Conservation (phyloP, 2,797 vertebrate genomes). For the Coregonus sp. region DNA sequence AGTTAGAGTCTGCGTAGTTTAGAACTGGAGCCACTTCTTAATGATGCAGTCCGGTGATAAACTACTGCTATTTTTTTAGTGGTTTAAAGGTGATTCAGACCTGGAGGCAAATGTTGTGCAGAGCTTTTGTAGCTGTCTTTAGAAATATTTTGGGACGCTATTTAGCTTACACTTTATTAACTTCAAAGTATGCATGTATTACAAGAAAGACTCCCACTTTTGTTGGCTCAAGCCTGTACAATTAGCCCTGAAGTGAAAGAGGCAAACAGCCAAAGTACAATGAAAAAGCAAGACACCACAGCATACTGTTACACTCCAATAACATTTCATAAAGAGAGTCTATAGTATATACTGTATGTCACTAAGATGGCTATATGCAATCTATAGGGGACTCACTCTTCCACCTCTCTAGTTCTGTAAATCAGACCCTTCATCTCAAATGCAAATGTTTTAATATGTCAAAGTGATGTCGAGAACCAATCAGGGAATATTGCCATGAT, state of each 20-base stretch:
- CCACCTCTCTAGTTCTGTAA: constrained; percentile 35
- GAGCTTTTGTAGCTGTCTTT: constrained; percentile 37
- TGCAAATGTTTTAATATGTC: constrained; percentile 73
- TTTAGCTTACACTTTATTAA: constrained; percentile 35
- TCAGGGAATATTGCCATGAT: constrained; percentile 72
- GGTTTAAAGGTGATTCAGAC: constrained; percentile 28
- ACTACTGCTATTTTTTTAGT: constrained; percentile 33
- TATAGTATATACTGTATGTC: constrained; percentile 25
- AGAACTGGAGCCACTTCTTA: constrained; percentile 69
- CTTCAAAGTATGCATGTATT: constrained; percentile 31
- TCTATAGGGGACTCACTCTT: not conserved
- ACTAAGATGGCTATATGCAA: constrained; percentile 6
- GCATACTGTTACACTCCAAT: constrained; percentile 23
- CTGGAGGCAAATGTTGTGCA: constrained; percentile 37
- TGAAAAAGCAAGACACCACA: constrained; percentile 31
- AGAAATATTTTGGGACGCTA: constrained; percentile 41
- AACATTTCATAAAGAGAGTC: not conserved
- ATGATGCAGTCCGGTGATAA: constrained; percentile 71
- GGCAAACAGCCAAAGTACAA: constrained; percentile 19
- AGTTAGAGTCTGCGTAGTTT: constrained; percentile 59
- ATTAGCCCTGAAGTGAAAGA: constrained; percentile 30
- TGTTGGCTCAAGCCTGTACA: constrained; percentile 23
- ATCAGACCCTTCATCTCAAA: constrained; percentile 51
- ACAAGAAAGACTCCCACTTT: constrained; percentile 5
- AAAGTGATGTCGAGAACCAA: constrained; percentile 68